Evolutionary conservation across 2,888 invertebrate genomes (phyloP), one percentile per base, ranked within the genome.

Genomic region (Apamea sordens): DNA sequence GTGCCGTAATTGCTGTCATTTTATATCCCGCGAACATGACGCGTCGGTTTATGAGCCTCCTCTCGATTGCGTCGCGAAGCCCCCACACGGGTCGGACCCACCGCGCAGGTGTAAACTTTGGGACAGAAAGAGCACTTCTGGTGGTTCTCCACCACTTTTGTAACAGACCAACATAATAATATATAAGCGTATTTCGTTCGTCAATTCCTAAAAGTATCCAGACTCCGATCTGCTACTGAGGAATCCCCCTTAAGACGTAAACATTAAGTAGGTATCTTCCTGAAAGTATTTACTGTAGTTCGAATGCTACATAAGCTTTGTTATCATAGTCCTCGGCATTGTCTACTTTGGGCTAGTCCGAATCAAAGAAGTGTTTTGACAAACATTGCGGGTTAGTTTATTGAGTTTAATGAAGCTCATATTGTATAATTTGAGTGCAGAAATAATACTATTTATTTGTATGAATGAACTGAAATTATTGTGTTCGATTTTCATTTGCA

Each of bases 1-100:
- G 79, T 78, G 78, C 87, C 85, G 85, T 92, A 92, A 92, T 92
- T 91, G 91, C 87, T 91, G 90, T 91, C 91, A 92, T 92, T 92
- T 90, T 90, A 92, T 91, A 90, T 88, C 85, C 85, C 80, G 83
- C 83, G 84, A 90, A 89, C 89, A 90, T 87, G 89, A 89, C 91
- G 86, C 82, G 36, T 77, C 86, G 73, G 86, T 89, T 88, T 89
- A 89, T 89, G 87, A 89, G 87, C 68, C 82, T 74, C 86, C 87
- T 88, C 85, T 88, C 89, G 86, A 89, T 91, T 86, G 84, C 84
- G 82, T 78, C 76, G 82, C 77, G 84, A 86, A 86, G 81, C 89
- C 87, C 86, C 70, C 82, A 81, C 86, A 73, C 76, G 44, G 68
- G 28, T 70, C 68, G 76, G 79, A 76, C 36, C 36, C 67, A 63